phyloP scores from a whole-genome alignment of 2,888 invertebrate species.

The Phalera bucephala region DNA sequence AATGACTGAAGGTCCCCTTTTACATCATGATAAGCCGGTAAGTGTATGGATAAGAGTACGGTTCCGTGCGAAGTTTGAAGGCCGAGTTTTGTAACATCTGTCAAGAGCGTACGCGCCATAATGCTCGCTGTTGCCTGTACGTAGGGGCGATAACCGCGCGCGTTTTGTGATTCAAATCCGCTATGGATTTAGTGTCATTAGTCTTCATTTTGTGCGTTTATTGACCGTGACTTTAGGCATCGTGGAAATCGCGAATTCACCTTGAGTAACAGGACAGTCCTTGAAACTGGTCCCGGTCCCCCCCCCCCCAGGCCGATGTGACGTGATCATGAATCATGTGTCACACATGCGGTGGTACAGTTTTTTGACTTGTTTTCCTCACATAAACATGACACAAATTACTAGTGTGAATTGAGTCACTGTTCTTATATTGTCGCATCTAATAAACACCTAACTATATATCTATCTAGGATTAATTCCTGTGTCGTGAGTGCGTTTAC shows the following conservation, averaged over 20 bases:
- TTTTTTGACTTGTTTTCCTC: conserved; percentile 23
- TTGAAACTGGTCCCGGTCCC: conserved; percentile 11
- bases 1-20: conserved; percentile 75
- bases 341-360: conserved; percentile 3
- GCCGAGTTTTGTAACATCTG: conserved; percentile 7
- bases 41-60: conserved; percentile 42
- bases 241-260: conserved; percentile 21
- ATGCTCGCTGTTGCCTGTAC: conserved; percentile 12
- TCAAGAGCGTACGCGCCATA: conserved; percentile 15
- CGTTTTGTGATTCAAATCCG: conserved; percentile 7
- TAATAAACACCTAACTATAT: no score
- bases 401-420: conserved; percentile 3
- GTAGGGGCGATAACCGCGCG: conserved; percentile 19
- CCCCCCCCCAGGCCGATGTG: no score
- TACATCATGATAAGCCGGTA: conserved; percentile 75
- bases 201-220: conserved; percentile 22
- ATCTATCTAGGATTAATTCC: no score
- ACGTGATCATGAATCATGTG: conserved; percentile 15
- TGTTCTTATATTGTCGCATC: no score
- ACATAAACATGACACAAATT: conserved; percentile 13
- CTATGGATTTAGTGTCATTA: conserved; percentile 24
- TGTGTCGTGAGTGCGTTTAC: no score
- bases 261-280: conserved; percentile 9
- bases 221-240: conserved; percentile 31
- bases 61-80: conserved; percentile 7